These are phyloP conservation scores for Lycaon pictus DNA, from an alignment of 2,113 vertebrate genomes.

Conservation along the genomic window DNA sequence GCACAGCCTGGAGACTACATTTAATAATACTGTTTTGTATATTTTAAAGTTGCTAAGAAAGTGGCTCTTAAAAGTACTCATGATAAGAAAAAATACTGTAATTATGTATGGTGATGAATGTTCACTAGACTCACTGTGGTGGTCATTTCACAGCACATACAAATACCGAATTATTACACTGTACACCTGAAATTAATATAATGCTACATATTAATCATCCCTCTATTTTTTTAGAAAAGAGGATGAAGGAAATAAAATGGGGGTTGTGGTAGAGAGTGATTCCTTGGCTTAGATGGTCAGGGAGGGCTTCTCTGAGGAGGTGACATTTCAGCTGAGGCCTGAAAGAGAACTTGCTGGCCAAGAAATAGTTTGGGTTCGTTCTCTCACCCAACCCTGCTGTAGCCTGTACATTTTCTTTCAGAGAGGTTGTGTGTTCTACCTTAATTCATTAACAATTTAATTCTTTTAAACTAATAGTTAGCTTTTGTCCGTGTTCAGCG, in stretches of 20 bases:
- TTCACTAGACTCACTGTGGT: neutral
- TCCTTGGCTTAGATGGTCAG: neutral
- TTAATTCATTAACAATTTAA: neutral
- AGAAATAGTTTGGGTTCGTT: neutral
- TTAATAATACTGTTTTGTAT: neutral
- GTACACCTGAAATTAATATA: neutral
- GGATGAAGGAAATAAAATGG: neutral
- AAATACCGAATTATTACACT: neutral
- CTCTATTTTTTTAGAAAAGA: neutral
- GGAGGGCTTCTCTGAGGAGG: neutral
- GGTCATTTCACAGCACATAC: neutral
- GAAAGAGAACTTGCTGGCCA: neutral
- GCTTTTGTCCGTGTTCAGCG: neutral
- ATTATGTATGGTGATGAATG: neutral
- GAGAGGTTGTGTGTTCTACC: neutral
- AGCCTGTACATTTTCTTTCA: neutral
- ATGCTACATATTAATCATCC: neutral
- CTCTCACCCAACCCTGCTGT: neutral
- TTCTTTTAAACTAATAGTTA: neutral
- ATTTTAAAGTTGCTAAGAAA: neutral
- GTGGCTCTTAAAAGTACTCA: neutral
- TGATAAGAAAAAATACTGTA: neutral
- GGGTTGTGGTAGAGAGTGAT: neutral
- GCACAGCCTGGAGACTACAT: neutral
- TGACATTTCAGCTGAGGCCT: neutral